Evolutionary conservation across 2,113 vertebrate species (phyloP).

Genomic region (Nothobranchius furzeri): DNA sequence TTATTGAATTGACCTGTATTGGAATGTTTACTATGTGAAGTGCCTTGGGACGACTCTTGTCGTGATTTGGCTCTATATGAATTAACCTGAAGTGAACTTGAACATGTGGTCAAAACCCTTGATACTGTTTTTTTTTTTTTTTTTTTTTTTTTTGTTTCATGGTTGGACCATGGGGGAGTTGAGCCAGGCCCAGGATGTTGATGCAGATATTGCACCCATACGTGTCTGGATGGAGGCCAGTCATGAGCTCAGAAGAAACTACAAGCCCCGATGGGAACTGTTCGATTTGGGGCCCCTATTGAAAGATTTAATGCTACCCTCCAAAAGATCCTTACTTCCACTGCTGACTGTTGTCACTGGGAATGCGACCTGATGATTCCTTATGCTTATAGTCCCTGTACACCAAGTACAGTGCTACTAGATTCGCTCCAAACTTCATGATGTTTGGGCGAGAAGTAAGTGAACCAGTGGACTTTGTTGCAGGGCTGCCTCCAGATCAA

Average conservation of each 20-base stretch:
- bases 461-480: slow-evolving; percentile 4
- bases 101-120: neutral
- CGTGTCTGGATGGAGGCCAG: slow-evolving; percentile 11
- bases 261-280: slow-evolving; percentile 18
- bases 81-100: no score
- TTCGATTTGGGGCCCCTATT: slow-evolving; percentile 5
- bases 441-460: neutral
- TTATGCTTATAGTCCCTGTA: neutral
- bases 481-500: neutral
- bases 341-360: slow-evolving; percentile 30
- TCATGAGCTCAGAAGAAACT: neutral
- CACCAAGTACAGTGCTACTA: slow-evolving; percentile 4
- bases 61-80: no score
- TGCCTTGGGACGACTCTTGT: no score
- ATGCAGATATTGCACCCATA: slow-evolving; percentile 23
- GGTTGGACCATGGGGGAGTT: slow-evolving; percentile 19
- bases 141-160: neutral
- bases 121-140: neutral
- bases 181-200: slow-evolving; percentile 5
- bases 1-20: no score
- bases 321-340: slow-evolving; percentile 37
- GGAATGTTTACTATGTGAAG: no score
- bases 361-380: slow-evolving; percentile 29
- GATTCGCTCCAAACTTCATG: slow-evolving; percentile 6
- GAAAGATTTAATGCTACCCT: slow-evolving; percentile 34